Percentiles rank a stretch among this genome's conserved stretches.
phyloP scores from a whole-genome alignment of 35 echinoderm and acorn worm species.

The Heliocidaris tuberculata region DNA sequence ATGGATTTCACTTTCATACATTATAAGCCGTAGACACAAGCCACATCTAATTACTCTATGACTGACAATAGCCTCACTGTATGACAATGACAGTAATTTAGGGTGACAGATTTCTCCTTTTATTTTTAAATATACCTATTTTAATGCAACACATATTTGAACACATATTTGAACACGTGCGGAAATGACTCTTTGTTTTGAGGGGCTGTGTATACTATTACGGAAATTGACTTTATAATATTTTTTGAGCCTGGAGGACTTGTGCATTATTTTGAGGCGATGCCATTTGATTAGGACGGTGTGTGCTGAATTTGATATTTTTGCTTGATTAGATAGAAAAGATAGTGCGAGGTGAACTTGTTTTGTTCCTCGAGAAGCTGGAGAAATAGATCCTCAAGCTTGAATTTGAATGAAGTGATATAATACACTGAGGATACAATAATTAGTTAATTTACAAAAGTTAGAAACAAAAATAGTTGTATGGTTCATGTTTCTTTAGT shows the following conservation, averaged over 20 bases:
- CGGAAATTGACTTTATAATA: not conserved
- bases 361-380: not conserved
- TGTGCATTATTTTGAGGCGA: not conserved
- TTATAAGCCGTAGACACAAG: not conserved
- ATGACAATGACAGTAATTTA: not conserved
- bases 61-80: not conserved
- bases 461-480: not conserved
- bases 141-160: not conserved
- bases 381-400: not conserved
- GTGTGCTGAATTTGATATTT: too few relatives aligned
- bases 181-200: not conserved
- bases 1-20: not conserved
- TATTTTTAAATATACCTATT: not conserved
- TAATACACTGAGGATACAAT: not conserved
- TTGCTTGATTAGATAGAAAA: too few relatives aligned
- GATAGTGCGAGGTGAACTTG: too few relatives aligned
- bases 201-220: not conserved
- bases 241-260: not conserved
- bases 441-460: not conserved
- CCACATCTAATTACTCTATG: not conserved
- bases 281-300: not conserved
- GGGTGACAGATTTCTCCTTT: not conserved
- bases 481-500: not conserved
- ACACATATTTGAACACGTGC: too few relatives aligned
- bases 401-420: not conserved